phyloP scores from a whole-genome alignment of 1,140 invertebrate genomes.

The Drosophila erecta region DNA sequence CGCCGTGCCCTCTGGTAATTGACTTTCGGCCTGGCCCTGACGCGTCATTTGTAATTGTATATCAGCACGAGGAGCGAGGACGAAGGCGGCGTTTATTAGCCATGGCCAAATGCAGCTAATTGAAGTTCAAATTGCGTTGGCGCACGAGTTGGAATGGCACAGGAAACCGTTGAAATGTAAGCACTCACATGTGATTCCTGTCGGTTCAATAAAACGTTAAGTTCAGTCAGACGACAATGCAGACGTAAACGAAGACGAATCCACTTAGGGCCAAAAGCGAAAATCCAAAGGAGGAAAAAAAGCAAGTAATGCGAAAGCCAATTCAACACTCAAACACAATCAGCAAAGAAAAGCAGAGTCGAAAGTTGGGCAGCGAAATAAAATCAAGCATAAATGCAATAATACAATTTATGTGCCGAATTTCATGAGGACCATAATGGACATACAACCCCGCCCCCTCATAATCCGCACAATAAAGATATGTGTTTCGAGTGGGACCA shows the following conservation, averaged over 20 bases:
- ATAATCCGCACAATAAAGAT: constrained; percentile 58
- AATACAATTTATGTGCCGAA: constrained; percentile 84
- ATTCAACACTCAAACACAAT: constrained; percentile 77
- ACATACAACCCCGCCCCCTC: constrained; percentile 29
- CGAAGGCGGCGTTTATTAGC: constrained; percentile 56
- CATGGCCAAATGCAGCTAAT: constrained; percentile 73
- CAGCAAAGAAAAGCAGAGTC: constrained; percentile 39
- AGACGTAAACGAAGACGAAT: constrained; percentile 68
- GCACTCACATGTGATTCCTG: constrained; percentile 54
- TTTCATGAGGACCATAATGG: constrained; percentile 81
- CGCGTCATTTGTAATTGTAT: constrained; percentile 82
- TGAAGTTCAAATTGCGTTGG: constrained; percentile 77
- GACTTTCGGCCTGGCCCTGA: constrained; percentile 79
- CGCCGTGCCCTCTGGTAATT: constrained; percentile 57
- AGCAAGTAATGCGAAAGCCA: constrained; percentile 60
- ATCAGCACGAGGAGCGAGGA: constrained; percentile 31
- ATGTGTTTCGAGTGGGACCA: constrained; percentile 43
- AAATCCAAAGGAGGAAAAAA: constrained; percentile 24
- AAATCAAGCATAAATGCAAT: constrained; percentile 84
- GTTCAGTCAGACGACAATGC: constrained; percentile 48
- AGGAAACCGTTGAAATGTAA: constrained; percentile 77
- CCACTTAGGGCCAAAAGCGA: constrained; percentile 61
- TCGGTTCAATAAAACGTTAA: constrained; percentile 54
- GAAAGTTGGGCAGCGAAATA: constrained; percentile 64
- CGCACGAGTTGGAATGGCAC: constrained; percentile 28